A percentile compares a stretch with the other conserved stretches of the same genome.
Evolutionary conservation across 2,888 invertebrate genomes (phyloP).

Genomic region (Epirrhoe alternata): DNA sequence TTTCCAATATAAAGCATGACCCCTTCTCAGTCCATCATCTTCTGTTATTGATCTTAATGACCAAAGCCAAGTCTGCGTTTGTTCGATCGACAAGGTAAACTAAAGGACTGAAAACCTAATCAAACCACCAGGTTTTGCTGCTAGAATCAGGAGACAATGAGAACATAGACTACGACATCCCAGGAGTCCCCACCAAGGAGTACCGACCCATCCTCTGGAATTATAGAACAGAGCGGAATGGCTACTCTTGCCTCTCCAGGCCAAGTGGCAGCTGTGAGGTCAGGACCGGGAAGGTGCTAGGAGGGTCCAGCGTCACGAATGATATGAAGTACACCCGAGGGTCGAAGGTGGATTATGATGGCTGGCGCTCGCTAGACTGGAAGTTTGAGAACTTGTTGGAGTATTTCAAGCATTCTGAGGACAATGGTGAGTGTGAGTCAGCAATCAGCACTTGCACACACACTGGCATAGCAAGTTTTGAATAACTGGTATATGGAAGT

Average conservation of each 20-base stretch:
- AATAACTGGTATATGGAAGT: too few relatives aligned
- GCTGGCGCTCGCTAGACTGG: slow-evolving; percentile 79
- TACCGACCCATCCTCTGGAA: slow-evolving; percentile 78
- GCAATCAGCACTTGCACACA: background rate
- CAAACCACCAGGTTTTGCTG: slow-evolving; percentile 62
- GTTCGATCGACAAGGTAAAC: too few relatives aligned
- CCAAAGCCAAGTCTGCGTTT: too few relatives aligned
- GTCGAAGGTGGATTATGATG: slow-evolving; percentile 74
- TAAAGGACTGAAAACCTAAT: background rate
- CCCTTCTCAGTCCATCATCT: too few relatives aligned
- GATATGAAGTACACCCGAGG: slow-evolving; percentile 82
- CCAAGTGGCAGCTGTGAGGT: slow-evolving; percentile 78
- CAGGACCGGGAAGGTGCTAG: slow-evolving; percentile 75
- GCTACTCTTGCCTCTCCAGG: slow-evolving; percentile 75
- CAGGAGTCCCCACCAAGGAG: slow-evolving; percentile 72
- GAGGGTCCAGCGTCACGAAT: slow-evolving; percentile 76
- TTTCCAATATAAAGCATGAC: too few relatives aligned
- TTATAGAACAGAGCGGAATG: slow-evolving; percentile 74
- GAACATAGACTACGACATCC: slow-evolving; percentile 78
- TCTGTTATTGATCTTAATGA: too few relatives aligned
- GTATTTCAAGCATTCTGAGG: slow-evolving; percentile 75
- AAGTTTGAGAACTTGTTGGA: slow-evolving; percentile 76
- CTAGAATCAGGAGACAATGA: slow-evolving; percentile 78
- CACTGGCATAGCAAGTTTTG: background rate
- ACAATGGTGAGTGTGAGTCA: slow-evolving; percentile 68